A percentile compares a stretch with the other conserved stretches of the same genome.
Conservation (phyloP, 2,888 invertebrate species). For the Salticus scenicus region DNA sequence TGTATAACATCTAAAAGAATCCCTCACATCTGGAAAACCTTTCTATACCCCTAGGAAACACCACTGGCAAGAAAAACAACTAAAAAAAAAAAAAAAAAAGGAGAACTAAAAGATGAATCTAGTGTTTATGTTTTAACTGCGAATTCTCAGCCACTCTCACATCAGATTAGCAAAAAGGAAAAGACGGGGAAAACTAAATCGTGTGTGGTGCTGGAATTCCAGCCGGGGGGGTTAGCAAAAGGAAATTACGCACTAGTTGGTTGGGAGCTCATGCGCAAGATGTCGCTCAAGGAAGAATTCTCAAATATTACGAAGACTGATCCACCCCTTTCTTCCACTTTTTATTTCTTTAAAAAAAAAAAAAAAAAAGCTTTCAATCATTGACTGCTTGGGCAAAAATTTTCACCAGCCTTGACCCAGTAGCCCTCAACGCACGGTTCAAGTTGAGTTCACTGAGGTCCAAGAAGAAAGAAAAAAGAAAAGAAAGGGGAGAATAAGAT, state of each 20-base stretch:
- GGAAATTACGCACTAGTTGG: background rate
- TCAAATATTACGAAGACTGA: background rate
- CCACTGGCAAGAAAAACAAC: background rate
- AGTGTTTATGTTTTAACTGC: too few species aligned
- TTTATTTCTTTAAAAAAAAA: background rate
- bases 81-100: background rate
- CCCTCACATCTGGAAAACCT: background rate
- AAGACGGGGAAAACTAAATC: background rate
- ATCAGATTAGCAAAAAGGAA: background rate
- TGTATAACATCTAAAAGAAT: background rate
- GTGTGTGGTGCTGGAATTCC: constrained; percentile 2
- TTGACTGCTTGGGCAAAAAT: background rate
- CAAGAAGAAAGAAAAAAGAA: background rate
- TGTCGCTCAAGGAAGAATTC: constrained; percentile 5
- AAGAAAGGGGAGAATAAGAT: background rate
- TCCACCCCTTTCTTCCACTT: background rate
- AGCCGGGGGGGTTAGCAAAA: background rate
- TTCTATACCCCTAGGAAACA: background rate
- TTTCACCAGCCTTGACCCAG: constrained; percentile 5
- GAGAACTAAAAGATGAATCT: too few species aligned
- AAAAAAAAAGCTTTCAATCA: background rate
- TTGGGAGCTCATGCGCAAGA: constrained; percentile 14
- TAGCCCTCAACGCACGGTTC: background rate
- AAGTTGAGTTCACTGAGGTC: background rate
- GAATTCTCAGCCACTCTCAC: background rate